Evolutionary conservation across 2,113 vertebrate genomes (phyloP).

Genomic region (Oncorhynchus clarkii): DNA sequence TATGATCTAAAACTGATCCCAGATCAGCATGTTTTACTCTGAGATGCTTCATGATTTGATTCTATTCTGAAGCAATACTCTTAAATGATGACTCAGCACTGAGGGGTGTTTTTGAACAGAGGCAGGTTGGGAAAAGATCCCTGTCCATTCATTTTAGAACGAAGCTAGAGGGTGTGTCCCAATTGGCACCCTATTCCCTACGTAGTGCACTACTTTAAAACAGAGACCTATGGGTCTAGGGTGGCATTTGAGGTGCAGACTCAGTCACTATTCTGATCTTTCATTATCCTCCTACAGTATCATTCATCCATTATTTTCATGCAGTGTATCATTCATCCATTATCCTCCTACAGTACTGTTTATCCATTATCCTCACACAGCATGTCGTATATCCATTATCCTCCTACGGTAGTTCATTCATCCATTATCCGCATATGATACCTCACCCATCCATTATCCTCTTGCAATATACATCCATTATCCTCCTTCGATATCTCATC

Average conservation of each 20-base stretch:
- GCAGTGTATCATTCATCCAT: too few species aligned
- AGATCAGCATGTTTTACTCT: too few species aligned
- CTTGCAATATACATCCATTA: accelerated
- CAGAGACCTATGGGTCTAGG: not conserved
- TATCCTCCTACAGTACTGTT: too few species aligned
- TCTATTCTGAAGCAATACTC: not conserved
- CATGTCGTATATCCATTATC: too few species aligned
- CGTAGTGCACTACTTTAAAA: not conserved
- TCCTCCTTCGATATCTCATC: too few species aligned
- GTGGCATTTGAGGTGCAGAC: too few species aligned
- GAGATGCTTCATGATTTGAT: not conserved
- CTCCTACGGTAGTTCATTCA: accelerated
- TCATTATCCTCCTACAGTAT: not conserved
- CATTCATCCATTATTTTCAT: too few species aligned
- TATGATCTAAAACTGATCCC: too few species aligned
- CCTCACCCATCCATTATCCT: too few species aligned
- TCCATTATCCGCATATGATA: too few species aligned
- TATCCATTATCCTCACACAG: too few species aligned
- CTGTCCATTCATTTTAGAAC: constrained; percentile 33
- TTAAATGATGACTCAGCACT: constrained; percentile 8
- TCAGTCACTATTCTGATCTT: not conserved
- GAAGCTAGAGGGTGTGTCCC: not conserved
- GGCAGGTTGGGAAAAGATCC: constrained; percentile 7
- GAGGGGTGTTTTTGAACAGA: not conserved
- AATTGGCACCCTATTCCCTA: too few species aligned